Evolutionary conservation across 2,113 vertebrate species (phyloP).

Genomic region (Edolisoma coerulescens): DNA sequence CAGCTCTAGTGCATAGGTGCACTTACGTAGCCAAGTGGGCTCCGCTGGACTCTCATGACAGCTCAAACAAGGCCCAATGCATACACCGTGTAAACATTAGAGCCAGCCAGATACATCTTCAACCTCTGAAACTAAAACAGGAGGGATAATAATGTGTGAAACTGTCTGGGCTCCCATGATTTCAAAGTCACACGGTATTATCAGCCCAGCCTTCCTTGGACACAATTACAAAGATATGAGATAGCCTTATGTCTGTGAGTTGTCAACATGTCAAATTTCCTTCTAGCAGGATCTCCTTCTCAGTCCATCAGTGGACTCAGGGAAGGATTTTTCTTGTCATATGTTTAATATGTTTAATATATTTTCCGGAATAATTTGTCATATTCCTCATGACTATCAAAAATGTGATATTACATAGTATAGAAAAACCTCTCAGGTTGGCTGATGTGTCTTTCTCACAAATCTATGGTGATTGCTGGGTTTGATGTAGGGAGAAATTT

Average conservation of each 20-base stretch:
- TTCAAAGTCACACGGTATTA: background rate
- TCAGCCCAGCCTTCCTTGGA: background rate
- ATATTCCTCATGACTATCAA: background rate
- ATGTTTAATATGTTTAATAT: background rate
- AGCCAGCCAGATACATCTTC: background rate
- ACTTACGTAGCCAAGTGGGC: rapidly evolving
- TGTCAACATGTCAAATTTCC: background rate
- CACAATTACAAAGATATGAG: background rate
- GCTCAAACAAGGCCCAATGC: background rate
- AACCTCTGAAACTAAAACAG: background rate
- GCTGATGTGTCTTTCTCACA: background rate
- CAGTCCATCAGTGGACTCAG: background rate
- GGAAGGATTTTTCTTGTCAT: background rate
- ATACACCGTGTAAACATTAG: background rate
- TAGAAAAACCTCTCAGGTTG: background rate
- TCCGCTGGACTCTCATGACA: rapidly evolving
- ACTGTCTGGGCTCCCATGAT: rapidly evolving
- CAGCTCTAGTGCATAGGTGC: rapidly evolving
- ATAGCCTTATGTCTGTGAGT: background rate
- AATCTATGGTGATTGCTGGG: background rate
- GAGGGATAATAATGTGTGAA: background rate
- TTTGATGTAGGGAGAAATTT: background rate
- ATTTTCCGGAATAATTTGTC: background rate
- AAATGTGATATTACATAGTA: background rate
- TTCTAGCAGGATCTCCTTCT: background rate